A percentile compares a stretch with the other conserved stretches of the same genome.
Evolutionary conservation across 2,888 invertebrate genomes (phyloP).

Genomic region (Ormyrus nitidulus): DNA sequence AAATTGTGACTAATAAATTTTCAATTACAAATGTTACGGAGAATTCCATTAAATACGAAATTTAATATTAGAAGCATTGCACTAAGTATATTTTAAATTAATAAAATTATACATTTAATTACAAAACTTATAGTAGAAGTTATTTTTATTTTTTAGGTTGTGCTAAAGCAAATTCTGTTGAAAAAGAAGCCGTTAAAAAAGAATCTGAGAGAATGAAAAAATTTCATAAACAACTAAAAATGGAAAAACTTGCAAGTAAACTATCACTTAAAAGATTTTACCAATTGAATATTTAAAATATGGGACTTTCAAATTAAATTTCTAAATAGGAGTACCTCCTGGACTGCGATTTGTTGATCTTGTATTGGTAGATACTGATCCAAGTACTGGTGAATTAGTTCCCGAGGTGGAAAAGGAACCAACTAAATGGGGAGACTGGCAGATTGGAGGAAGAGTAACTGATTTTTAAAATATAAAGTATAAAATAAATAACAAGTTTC

Average conservation of each 20-base stretch:
- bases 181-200: background rate
- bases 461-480: conserved; percentile 64
- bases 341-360: conserved; percentile 63
- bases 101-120: background rate
- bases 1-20: background rate
- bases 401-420: conserved; percentile 67
- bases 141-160: background rate
- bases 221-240: conserved; percentile 67
- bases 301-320: conserved; percentile 19
- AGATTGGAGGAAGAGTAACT: conserved; percentile 67
- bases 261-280: background rate
- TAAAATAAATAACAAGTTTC: conserved; percentile 18
- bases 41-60: too few relatives aligned
- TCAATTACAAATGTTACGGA: background rate
- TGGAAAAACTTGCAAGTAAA: conserved; percentile 63
- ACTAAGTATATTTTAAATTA: conserved; percentile 9
- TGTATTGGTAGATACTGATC: conserved; percentile 65
- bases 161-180: background rate
- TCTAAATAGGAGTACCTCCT: conserved; percentile 57
- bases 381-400: conserved; percentile 64
- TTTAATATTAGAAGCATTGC: background rate
- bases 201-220: conserved; percentile 66
- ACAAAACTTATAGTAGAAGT: background rate
- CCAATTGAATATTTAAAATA: background rate
- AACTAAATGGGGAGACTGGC: conserved; percentile 72